Evolutionary conservation across 2,797 vertebrate species (phyloP).

Genomic region (Thamnophis elegans): DNA sequence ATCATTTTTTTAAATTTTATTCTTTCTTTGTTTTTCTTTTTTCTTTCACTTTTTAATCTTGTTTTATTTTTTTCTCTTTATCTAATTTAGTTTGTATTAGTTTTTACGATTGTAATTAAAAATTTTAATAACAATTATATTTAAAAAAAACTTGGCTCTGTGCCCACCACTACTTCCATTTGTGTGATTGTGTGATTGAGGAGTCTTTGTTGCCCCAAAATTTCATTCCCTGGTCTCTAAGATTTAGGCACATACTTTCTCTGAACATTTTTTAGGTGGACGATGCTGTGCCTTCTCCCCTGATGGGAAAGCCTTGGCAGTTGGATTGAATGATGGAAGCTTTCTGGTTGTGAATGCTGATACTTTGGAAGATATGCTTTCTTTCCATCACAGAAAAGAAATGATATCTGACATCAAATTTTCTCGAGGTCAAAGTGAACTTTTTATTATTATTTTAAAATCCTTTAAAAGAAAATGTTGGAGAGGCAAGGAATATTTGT

Average conservation of each 20-base stretch:
- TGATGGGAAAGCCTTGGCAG: conserved; percentile 93
- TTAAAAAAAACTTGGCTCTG: neutral
- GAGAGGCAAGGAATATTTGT: neutral
- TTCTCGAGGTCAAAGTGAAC: conserved; percentile 81
- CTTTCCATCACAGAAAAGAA: conserved; percentile 94
- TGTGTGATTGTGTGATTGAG: neutral
- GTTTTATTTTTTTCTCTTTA: neutral
- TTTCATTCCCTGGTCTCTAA: neutral
- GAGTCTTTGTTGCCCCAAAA: neutral
- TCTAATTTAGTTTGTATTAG: neutral
- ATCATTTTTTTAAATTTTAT: neutral
- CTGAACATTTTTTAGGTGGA: conserved; percentile 76
- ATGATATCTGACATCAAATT: conserved; percentile 96
- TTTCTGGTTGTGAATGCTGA: conserved; percentile 96
- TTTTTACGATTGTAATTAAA: neutral
- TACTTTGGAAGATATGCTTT: conserved; percentile 96
- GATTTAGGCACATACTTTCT: neutral
- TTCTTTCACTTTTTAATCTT: neutral
- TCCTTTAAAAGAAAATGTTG: neutral
- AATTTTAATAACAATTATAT: neutral
- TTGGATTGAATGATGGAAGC: conserved; percentile 93
- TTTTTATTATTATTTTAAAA: neutral
- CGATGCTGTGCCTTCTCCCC: conserved; percentile 96
- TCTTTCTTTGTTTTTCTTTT: neutral
- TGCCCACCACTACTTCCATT: neutral